phyloP scores from a whole-genome alignment of 1,140 invertebrate species.

The Nilaparvata lugens region DNA sequence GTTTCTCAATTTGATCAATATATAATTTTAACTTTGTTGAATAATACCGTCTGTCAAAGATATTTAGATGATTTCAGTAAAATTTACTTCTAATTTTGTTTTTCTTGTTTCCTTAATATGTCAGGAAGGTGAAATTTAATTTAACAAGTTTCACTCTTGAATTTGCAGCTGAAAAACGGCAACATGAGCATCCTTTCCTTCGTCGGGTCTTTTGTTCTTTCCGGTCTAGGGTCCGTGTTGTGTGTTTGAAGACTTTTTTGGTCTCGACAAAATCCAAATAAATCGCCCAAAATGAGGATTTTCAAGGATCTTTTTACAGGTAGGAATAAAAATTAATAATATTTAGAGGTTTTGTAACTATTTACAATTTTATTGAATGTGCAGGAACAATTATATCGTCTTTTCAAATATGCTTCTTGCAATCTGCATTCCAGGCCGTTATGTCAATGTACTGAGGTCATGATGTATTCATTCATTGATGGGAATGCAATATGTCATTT shows the following conservation, averaged over 20 bases:
- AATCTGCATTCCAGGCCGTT: background rate
- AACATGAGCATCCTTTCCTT: background rate
- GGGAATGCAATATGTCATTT: background rate
- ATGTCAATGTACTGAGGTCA: background rate
- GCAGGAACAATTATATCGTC: too few species aligned
- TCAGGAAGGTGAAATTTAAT: too few species aligned
- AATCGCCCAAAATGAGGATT: slow-evolving; percentile 82
- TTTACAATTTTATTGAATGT: too few species aligned
- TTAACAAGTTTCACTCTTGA: too few species aligned
- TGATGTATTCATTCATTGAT: background rate
- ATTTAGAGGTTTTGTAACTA: too few species aligned
- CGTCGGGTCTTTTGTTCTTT: background rate
- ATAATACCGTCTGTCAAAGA: too few species aligned
- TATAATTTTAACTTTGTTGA: too few species aligned
- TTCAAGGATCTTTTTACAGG: slow-evolving; percentile 91
- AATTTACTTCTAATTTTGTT: too few species aligned
- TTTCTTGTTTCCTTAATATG: too few species aligned
- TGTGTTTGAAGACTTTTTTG: background rate
- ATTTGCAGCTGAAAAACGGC: background rate
- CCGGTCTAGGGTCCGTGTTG: slow-evolving; percentile 3
- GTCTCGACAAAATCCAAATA: slow-evolving; percentile 10
- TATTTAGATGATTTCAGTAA: too few species aligned
- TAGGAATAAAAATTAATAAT: slow-evolving; percentile 38
- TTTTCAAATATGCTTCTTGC: background rate
- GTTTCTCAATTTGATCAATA: too few species aligned